Evolutionary conservation across 2,113 vertebrate genomes (phyloP), one percentile per base, ranked within the genome.

Genomic region (Carlito syrichta): DNA sequence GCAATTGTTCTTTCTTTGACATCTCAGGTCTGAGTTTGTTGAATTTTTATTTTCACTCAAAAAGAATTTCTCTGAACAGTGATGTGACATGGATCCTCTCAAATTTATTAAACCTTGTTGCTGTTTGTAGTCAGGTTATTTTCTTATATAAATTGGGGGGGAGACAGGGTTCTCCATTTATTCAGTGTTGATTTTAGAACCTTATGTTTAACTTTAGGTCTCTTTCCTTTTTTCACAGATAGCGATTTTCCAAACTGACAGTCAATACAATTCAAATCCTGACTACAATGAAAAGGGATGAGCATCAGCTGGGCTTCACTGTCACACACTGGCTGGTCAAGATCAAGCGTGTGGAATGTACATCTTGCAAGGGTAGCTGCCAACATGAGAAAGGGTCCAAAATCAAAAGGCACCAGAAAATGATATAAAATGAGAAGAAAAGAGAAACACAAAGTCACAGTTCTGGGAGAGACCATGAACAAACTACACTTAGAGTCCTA

Each of bases 41-140:
- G 16, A 71, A 35, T 92, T 95, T 92, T 87, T n/a, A 85, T 79
- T 87, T 96, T 96, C 35, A 71, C 85, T 90, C 14, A 60, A n/a
- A 68, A 52, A 58, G 27, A 58, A 82, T 50, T 91, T 95, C 69
- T 95, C 38, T 78, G 68, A 92, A 38, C 22, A 79, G 32, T 76
- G 68, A 95, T 30, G 82, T 69, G 74, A 76, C 22, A 35, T 32
- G 32, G 23, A 17, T 69, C 58, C n/a, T 94, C 16, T 79, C 38
- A 76, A 71, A 73, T 94, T 84, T 79, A 84, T 68, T 90, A 54
- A 45, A n/a, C 5, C 32, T 81, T 32, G 32, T 11, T 84, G 43
- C 54, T 78, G 9, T 66, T 76, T 88, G 20, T 52, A 76, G 35
- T n/a, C 50, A 79, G 45, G 30, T 35, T 81, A 22, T 69, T 78